Conservation (phyloP, 30 jellyfish, hydroid and myxozoan genomes). For the Turritopsis dohrnii region DNA sequence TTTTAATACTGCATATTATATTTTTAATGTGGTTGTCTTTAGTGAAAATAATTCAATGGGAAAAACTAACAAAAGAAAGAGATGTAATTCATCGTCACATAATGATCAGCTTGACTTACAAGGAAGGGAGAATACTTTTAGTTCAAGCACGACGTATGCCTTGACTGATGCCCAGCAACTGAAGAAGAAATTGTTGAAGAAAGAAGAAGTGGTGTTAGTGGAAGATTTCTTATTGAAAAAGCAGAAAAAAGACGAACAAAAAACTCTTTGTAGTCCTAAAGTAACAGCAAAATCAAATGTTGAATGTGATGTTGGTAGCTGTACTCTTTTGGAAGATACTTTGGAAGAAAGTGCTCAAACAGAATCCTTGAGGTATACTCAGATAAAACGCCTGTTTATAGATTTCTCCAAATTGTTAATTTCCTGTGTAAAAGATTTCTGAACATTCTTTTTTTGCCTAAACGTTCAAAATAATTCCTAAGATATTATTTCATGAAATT, state of each 20-base stretch:
- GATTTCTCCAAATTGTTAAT: too few species aligned
- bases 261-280: background rate
- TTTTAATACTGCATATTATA: too few species aligned
- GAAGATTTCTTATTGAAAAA: constrained; percentile 4
- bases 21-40: too few species aligned
- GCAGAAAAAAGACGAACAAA: background rate
- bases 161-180: background rate
- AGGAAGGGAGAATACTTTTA: background rate
- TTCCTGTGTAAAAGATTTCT: too few species aligned
- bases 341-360: background rate
- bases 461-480: too few species aligned
- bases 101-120: too few species aligned
- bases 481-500: too few species aligned
- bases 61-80: too few species aligned
- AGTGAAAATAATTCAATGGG: too few species aligned
- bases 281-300: background rate
- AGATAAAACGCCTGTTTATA: too few species aligned
- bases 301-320: background rate
- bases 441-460: too few species aligned
- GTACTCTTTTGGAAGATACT: background rate
- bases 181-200: background rate
- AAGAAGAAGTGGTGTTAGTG: background rate
- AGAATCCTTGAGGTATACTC: background rate
- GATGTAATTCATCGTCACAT: too few species aligned
- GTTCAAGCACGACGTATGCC: background rate